Conservation (phyloP, 2,113 vertebrate species). For the Microtus ochrogaster region DNA sequence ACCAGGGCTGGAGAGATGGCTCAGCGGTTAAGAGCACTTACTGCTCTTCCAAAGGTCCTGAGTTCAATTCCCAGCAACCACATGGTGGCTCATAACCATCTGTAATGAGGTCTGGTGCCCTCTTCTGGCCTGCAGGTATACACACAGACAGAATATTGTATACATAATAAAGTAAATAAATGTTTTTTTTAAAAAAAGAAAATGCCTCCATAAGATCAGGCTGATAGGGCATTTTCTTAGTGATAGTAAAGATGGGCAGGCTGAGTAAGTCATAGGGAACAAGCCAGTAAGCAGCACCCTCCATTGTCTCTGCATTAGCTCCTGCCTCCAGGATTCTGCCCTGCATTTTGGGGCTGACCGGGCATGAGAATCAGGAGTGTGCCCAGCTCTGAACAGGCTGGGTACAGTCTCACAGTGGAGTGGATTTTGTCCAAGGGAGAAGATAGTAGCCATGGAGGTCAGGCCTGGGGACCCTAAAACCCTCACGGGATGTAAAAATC, state of each 20-base stretch:
- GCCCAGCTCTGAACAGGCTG: accelerated
- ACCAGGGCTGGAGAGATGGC: no score
- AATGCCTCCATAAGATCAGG: neutral
- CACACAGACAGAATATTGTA: no score
- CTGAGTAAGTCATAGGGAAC: neutral
- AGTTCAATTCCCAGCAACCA: no score
- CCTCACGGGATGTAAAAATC: neutral
- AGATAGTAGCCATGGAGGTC: slow-evolving; percentile 23
- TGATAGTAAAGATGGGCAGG: neutral
- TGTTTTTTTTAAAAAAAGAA: no score
- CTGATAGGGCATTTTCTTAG: neutral
- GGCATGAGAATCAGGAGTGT: neutral
- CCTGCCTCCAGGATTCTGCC: neutral
- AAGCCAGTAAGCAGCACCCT: no score
- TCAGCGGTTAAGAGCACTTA: no score
- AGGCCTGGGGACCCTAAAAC: neutral
- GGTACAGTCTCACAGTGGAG: neutral
- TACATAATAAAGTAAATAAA: no score
- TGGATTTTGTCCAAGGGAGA: slow-evolving; percentile 24
- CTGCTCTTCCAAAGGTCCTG: no score
- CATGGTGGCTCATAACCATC: no score
- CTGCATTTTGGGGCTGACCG: neutral
- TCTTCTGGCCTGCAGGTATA: no score
- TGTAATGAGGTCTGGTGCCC: no score
- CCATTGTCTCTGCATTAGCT: neutral